Conservation (phyloP, 2,113 vertebrate genomes). For the Zootoca vivipara region DNA sequence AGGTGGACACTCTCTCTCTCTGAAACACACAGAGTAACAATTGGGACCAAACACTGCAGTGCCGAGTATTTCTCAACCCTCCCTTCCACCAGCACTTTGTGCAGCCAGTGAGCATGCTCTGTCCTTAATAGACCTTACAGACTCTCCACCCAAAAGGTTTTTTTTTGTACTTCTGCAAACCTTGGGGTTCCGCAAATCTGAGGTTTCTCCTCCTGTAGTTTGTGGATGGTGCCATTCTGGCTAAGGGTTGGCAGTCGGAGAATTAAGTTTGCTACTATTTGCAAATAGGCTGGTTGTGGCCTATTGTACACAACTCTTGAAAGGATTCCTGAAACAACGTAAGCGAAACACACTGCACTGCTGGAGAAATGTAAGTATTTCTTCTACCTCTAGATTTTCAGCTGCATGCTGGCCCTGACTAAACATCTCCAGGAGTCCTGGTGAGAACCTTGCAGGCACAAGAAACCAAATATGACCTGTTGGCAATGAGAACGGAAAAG, state of each 20-base stretch:
- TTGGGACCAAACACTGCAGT: too few relatives aligned
- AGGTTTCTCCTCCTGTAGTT: background rate
- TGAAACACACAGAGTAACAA: too few relatives aligned
- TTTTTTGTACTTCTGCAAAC: background rate
- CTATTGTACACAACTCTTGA: background rate
- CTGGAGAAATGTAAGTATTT: background rate
- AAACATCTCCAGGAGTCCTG: background rate
- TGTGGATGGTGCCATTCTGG: background rate
- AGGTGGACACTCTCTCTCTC: too few relatives aligned
- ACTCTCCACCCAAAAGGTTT: background rate
- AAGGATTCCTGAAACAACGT: background rate
- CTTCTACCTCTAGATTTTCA: background rate
- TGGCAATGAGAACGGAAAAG: background rate
- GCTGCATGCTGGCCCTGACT: background rate
- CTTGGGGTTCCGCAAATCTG: background rate
- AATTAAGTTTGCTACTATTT: too few relatives aligned
- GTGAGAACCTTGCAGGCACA: background rate
- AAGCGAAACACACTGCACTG: background rate
- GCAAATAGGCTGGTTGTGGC: too few relatives aligned
- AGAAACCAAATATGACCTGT: background rate
- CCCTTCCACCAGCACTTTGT: too few relatives aligned
- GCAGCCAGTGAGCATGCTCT: background rate
- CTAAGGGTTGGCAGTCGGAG: too few relatives aligned
- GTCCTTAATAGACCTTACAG: background rate
- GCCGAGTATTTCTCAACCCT: too few relatives aligned